Percentiles rank a stretch among this genome's conserved stretches.
These are phyloP conservation scores for Pseudotriccus pelzelni DNA, from an alignment of 2,797 vertebrate species.

Conservation along the genomic window DNA sequence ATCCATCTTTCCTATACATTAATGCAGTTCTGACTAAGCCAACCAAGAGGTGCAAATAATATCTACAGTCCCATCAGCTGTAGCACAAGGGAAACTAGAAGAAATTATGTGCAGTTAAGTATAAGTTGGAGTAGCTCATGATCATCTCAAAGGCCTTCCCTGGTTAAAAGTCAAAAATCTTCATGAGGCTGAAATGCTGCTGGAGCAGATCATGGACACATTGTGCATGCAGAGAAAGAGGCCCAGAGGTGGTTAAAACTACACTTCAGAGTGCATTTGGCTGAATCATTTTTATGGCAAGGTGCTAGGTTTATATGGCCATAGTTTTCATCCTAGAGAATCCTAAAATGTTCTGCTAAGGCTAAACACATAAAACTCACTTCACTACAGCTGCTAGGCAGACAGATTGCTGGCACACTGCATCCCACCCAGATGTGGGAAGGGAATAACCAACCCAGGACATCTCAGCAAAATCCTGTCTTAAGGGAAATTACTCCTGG, in stretches of 20 bases:
- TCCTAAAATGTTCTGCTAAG: slow-evolving; percentile 50
- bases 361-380: slow-evolving; percentile 31
- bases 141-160: neutral
- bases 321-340: slow-evolving; percentile 42
- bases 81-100: neutral
- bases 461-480: slow-evolving; percentile 6
- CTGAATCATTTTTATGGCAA: neutral
- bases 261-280: neutral
- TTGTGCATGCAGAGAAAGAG: neutral
- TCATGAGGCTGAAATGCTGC: neutral
- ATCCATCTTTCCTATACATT: neutral
- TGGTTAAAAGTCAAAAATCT: neutral
- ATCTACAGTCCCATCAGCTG: fast-evolving
- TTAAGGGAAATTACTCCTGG: neutral
- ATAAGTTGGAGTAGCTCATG: neutral
- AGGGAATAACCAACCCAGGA: neutral
- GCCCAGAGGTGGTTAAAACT: neutral
- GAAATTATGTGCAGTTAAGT: neutral
- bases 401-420: slow-evolving; percentile 4
- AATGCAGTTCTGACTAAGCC: neutral
- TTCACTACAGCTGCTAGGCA: slow-evolving; percentile 17
- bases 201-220: neutral
- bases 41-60: neutral
- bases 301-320: slow-evolving; percentile 28
- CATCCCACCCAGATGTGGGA: slow-evolving; percentile 20